Conservation (phyloP, 2,113 vertebrate genomes). For the Chauna torquata region DNA sequence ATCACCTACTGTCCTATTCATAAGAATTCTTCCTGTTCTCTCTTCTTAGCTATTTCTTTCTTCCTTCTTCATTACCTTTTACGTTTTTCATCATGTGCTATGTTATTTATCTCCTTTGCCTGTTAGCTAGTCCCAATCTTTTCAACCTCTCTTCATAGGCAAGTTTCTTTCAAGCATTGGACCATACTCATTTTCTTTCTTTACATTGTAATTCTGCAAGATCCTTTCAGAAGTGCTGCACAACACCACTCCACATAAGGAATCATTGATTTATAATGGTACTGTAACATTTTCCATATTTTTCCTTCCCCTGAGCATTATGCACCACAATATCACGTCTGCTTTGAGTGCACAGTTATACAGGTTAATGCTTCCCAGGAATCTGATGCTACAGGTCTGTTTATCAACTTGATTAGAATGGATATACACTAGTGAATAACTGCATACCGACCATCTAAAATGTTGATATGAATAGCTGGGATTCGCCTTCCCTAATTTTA, state of each 20-base stretch:
- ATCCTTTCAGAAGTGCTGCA: background rate
- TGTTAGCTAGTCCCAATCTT: background rate
- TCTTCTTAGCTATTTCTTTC: background rate
- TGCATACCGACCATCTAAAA: background rate
- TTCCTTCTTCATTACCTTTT: background rate
- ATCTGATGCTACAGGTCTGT: background rate
- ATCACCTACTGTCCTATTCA: background rate
- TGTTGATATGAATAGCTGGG: background rate
- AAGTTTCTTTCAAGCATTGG: background rate
- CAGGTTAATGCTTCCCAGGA: background rate
- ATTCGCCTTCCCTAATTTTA: background rate
- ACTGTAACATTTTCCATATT: background rate
- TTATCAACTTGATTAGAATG: background rate
- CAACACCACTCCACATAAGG: background rate
- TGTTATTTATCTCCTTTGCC: background rate
- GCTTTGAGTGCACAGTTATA: background rate
- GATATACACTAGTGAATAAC: background rate
- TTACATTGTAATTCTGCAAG: background rate
- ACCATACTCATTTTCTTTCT: background rate
- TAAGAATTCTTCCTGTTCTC: background rate
- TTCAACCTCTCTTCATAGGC: background rate
- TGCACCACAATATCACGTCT: background rate
- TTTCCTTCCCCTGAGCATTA: background rate
- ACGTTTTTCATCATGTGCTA: background rate
- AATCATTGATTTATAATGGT: background rate